Base-by-base conservation (phyloP, 2,113 vertebrate species). In the Pavo muticus region DNA sequence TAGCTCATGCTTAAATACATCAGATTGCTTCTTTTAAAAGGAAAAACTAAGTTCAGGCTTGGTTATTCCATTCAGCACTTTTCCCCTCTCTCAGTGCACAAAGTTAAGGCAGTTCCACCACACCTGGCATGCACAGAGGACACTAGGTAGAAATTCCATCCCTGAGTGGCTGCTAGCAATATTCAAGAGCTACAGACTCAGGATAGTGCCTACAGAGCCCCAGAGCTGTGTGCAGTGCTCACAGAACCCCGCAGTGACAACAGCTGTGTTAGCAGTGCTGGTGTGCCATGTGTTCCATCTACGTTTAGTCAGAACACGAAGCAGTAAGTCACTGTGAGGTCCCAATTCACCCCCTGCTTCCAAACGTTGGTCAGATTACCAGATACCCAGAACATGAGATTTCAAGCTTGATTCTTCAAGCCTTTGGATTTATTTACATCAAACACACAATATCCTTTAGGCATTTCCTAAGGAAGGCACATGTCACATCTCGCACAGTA, bases 51-150 rank as follows among this genome's bases (percentile, higher is more conserved):
- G 12, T 50, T 12, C 21, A 68, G 23, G 29, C 60, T 61, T 29
- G 47, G 73, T 52, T 11, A 3, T 5, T 35, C 67, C 25, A 27
- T 59, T 72, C 29, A 67, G 56, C 56, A 20, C 17, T 35, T 32
- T 19, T 11, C 4, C 30, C 30, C 3, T 37, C 1, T 16, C 67
- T 11, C 6, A 86, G 0, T 45, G 45, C 59, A 90, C 44, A 40
- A 82, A 87, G 23, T 59, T 21, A 82, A 82, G 56, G 50, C 70
- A 87, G 65, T 69, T 90, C 78, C 42, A 84, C 56, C 57, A 75
- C 72, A 83, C 23, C 75, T 32, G 50, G 23, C 11, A n/a, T 18
- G 57, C 27, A 45, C 29, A 57, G 7, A 70, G 27, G 13, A 27
- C 30, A 29, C 9, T 30, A n/a, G 76, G 63, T 60, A 87, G 37